phyloP scores from a whole-genome alignment of 2,113 vertebrate species.

The Herpailurus yagouaroundi region DNA sequence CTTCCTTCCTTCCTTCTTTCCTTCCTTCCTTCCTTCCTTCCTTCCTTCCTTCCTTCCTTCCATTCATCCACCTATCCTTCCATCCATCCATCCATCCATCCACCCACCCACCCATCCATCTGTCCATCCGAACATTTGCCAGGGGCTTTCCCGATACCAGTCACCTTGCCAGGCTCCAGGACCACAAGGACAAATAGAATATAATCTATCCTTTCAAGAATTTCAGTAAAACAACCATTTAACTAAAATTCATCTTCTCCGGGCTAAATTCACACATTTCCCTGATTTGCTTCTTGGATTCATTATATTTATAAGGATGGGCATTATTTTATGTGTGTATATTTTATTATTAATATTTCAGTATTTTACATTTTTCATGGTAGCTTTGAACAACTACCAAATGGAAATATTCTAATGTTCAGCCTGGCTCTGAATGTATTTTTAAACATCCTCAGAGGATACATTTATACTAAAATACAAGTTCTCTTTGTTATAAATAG shows the following conservation, averaged over 20 bases:
- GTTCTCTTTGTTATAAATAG: conserved; percentile 72
- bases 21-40: neutral
- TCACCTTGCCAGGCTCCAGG: neutral
- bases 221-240: neutral
- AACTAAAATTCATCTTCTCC: neutral
- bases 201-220: neutral
- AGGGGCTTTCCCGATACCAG: neutral
- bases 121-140: neutral
- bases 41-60: neutral
- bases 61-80: no score
- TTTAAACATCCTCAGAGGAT: conserved; percentile 55
- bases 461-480: conserved; percentile 54
- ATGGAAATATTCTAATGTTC: conserved; percentile 10
- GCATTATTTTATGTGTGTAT: neutral
- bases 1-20: neutral
- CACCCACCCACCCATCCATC: no score
- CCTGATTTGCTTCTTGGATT: neutral
- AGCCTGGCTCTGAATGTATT: neutral
- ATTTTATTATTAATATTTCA: neutral
- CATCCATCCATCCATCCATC: neutral
- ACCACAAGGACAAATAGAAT: neutral
- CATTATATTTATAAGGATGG: neutral
- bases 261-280: neutral
- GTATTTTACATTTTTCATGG: neutral
- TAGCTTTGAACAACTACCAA: conserved; percentile 13